Base-by-base conservation (phyloP, 2,888 invertebrate species). In the Polydrusus pterygomalis region DNA sequence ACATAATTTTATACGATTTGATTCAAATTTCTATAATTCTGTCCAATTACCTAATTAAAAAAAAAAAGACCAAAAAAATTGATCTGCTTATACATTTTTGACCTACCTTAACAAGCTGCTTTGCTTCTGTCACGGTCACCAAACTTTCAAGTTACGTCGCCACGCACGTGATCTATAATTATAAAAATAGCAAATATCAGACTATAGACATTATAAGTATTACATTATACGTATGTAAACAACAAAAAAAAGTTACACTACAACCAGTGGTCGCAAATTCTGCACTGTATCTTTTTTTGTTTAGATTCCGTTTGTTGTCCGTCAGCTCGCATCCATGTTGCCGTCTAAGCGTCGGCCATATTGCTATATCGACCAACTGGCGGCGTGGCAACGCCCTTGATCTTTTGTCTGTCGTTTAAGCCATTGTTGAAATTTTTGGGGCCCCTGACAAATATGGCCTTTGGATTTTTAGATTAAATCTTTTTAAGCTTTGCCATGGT, bases 281-380 rank as follows among this genome's bases (percentile, higher is more conserved):
- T 47, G 51, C 49, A 75, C 76, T 68, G 69, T 49, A 40, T 74
- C 69, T 71, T 76, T 71, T 76, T 72, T 69, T 76, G 68, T 76
- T 68, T 72, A 64, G 60, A 47, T 76, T 72, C 73, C 63, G 62
- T 40, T 64, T 40, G 62, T 74, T 74, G 60, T 70, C 70, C 70
- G 70, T 58, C 70, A 49, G 71, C 83, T 81, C 82, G 83, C 81
- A 83, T 83, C 83, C 85, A 85, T 85, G 83, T 84, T 85, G 81
- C 83, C 82, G 81, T 82, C 83, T 81, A 81, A 83, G 83, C 80
- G 84, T 82, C 86, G 84, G 87, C 87, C 87, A 87, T 87, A 83
- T 85, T 87, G 86, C 82, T 81, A 84, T 87, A 87, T 87, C 87
- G 87, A 87, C 87, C 87, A 87, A 85, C 84, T 82, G 84, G 79